Evolutionary conservation across 1,140 invertebrate genomes (phyloP).

Genomic region (Battus philenor): DNA sequence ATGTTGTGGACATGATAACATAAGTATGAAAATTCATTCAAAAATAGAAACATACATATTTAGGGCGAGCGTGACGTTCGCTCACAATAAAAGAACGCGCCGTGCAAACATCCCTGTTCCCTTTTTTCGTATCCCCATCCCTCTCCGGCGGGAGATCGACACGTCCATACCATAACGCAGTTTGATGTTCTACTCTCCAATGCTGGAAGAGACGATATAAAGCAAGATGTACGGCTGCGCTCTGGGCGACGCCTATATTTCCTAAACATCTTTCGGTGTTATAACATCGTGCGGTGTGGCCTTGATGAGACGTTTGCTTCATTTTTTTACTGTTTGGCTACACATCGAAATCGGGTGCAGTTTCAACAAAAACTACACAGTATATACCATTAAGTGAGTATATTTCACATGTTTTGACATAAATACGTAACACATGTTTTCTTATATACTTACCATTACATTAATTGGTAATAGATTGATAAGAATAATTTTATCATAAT

Average conservation of each 20-base stretch:
- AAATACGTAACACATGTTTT: too few species aligned
- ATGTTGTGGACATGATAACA: too few species aligned
- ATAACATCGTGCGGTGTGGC: conserved; percentile 56
- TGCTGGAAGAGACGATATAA: conserved; percentile 83
- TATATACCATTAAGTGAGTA: too few species aligned
- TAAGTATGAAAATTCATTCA: too few species aligned
- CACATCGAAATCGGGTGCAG: too few species aligned
- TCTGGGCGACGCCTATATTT: conserved; percentile 74
- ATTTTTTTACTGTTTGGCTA: neutral
- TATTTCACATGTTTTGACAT: too few species aligned
- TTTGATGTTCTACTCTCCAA: conserved; percentile 89
- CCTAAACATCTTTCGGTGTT: conserved; percentile 72
- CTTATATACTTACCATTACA: too few species aligned
- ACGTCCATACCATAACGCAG: conserved; percentile 79
- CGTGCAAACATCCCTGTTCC: conserved; percentile 48
- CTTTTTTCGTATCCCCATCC: conserved; percentile 51
- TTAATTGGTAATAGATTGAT: too few species aligned
- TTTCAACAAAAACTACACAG: too few species aligned
- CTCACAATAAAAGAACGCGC: conserved; percentile 65
- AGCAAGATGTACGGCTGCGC: conserved; percentile 86
- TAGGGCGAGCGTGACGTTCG: conserved; percentile 54
- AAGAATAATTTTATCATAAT: too few species aligned
- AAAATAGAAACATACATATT: too few species aligned
- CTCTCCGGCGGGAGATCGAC: conserved; percentile 72
- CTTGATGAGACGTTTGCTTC: conserved; percentile 47